Evolutionary conservation across 1,140 invertebrate genomes (phyloP), one percentile per base, ranked within the genome.

Genomic region (Brachystomella parvula): DNA sequence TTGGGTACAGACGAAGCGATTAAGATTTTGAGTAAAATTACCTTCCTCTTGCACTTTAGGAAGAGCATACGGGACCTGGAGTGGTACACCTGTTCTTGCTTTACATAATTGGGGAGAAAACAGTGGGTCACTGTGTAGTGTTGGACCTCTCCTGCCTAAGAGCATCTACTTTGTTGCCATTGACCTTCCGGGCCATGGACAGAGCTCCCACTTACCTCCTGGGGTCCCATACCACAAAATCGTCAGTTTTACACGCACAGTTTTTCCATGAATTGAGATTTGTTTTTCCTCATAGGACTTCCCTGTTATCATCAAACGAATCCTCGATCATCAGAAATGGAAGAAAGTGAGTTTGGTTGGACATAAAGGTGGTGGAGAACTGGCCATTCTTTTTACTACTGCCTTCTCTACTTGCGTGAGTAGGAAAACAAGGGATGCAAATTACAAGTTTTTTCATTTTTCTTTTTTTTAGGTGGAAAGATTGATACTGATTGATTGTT

Each of bases 151-250:
- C 9, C 49, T 56, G 24, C 24, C 49, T 6, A 56, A 56, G 24
- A 19, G 15, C 24, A 6, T 56, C 6, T 56, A 56, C 24, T 19
- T 56, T 19, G 49, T 56, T 24, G 12, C 12, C 15, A 26, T 56
- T 9, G 49, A 56, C 24, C 6, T 56, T 6, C 49, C 49, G 9
- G 49, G 49, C 6, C 49, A 56, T 26, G 49, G 49, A 56, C 6
- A 17, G 6, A 56, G 12, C 24, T 56, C 49, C 6, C 49, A 56
- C 49, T 9, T 17, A 12, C 82, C 84, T 64, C 61, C 75, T 32
- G 88, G 83, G 33, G 49, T 82, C 58, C 77, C 78, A 33, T 89
- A 88, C 73, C 78, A 83, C 69, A 3, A 24, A 31, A 24, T 33
- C 12, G 58, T 60, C 26, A 26, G 26, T 9, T 12, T 60, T 60